Percentiles rank a stretch among this genome's conserved stretches.
These are phyloP conservation scores for Misgurnus mizolepis DNA, from an alignment of 2,113 vertebrate genomes.

Conservation along the genomic window DNA sequence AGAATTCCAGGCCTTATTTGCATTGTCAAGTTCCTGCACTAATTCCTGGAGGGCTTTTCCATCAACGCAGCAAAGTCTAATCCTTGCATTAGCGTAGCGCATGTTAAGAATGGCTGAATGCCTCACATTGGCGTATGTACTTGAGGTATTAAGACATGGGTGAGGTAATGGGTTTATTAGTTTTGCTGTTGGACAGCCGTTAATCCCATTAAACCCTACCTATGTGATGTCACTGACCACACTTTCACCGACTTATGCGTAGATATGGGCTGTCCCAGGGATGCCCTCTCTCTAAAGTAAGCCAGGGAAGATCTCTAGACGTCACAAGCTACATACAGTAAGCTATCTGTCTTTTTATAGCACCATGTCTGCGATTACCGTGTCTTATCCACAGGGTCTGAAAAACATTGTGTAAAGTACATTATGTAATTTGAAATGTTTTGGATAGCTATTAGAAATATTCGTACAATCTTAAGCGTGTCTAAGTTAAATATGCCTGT, in stretches of 20 bases:
- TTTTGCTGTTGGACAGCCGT: constrained; percentile 6
- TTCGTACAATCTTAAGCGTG: neutral
- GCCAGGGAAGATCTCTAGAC: constrained; percentile 23
- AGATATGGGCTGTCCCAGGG: constrained; percentile 37
- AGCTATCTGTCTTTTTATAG: neutral
- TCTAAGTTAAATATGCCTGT: neutral
- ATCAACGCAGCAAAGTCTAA: constrained; percentile 15
- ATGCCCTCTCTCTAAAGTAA: constrained; percentile 29
- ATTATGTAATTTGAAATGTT: neutral
- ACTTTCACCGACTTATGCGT: neutral
- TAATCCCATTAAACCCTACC: constrained; percentile 42
- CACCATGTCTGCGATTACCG: neutral
- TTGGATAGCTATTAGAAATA: neutral
- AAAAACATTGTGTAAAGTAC: neutral
- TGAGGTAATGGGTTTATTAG: constrained; percentile 43
- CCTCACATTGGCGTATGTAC: neutral
- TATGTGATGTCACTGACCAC: constrained; percentile 35
- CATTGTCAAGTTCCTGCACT: neutral
- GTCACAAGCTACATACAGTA: neutral
- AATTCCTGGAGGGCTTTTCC: constrained; percentile 21
- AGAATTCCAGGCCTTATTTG: neutral
- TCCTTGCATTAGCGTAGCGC: neutral
- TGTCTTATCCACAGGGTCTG: neutral
- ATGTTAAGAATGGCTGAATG: neutral
- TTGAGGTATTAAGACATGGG: neutral